A percentile compares a stretch with the other conserved stretches of the same genome.
These are phyloP conservation scores for Daktulosphaira vitifoliae DNA, from an alignment of 1,140 invertebrate species.

Conservation along the genomic window DNA sequence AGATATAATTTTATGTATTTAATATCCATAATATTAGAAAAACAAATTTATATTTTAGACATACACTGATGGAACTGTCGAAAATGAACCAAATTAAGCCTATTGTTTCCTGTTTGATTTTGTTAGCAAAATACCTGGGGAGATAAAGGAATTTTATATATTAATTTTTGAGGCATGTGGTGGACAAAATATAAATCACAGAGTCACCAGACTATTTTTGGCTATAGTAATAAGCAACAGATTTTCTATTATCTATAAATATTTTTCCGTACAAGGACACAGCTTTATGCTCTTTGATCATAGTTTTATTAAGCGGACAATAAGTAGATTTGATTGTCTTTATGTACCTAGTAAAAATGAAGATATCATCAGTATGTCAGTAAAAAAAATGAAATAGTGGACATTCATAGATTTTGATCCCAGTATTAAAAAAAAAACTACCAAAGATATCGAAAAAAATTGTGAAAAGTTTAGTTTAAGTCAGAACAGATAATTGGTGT, in stretches of 20 bases:
- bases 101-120: conserved; percentile 9
- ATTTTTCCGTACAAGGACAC: conserved; percentile 41
- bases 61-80: conserved; percentile 37
- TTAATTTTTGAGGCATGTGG: not conserved
- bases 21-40: conserved; percentile 36
- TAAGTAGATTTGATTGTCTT: too few relatives aligned
- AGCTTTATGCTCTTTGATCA: conserved; percentile 41
- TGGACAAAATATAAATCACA: conserved; percentile 38
- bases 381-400: conserved; percentile 5
- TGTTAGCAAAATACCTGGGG: not conserved
- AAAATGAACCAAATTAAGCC: not conserved
- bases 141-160: conserved; percentile 10
- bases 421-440: conserved; percentile 12
- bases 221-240: conserved; percentile 34
- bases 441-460: not conserved
- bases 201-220: conserved; percentile 37
- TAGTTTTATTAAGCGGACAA: too few relatives aligned
- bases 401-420: conserved; percentile 3
- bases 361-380: not conserved
- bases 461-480: conserved; percentile 9
- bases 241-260: conserved; percentile 39
- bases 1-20: conserved; percentile 36
- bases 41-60: conserved; percentile 37
- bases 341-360: not conserved
- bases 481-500: too few relatives aligned